Conservation (phyloP, 2,113 vertebrate species). For the Entelurus aequoreus region DNA sequence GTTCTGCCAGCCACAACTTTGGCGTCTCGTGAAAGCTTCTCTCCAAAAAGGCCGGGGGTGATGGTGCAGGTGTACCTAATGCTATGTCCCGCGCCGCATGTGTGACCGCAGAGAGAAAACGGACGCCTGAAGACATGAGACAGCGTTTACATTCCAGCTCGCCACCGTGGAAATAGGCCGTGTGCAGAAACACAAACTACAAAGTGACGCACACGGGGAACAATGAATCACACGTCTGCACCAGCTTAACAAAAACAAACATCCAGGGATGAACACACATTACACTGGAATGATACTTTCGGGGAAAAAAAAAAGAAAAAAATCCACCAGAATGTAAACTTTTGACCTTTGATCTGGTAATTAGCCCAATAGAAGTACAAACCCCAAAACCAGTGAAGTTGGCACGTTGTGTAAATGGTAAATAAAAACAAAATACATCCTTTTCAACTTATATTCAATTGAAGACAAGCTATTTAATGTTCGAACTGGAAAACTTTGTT, state of each 20-base stretch:
- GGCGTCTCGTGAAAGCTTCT: too few species aligned
- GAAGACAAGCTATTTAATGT: too few species aligned
- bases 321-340: not conserved
- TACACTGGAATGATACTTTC: not conserved
- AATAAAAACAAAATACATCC: too few species aligned
- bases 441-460: too few species aligned
- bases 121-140: not conserved
- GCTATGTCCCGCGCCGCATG: not conserved
- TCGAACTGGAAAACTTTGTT: too few species aligned
- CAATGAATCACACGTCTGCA: not conserved
- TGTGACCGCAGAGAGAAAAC: not conserved
- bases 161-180: not conserved
- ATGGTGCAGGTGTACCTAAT: not conserved
- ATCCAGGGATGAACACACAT: not conserved
- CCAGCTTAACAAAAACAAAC: not conserved
- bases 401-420: too few species aligned
- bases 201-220: not conserved
- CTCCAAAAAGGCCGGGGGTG: too few species aligned
- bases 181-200: constrained; percentile 6
- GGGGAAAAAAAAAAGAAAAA: not conserved
- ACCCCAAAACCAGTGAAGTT: too few species aligned
- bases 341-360: too few species aligned
- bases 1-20: too few species aligned
- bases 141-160: not conserved
- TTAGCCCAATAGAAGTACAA: too few species aligned